Conservation (phyloP, 92 coral and sea anemone species). For the Ricordea florida region DNA sequence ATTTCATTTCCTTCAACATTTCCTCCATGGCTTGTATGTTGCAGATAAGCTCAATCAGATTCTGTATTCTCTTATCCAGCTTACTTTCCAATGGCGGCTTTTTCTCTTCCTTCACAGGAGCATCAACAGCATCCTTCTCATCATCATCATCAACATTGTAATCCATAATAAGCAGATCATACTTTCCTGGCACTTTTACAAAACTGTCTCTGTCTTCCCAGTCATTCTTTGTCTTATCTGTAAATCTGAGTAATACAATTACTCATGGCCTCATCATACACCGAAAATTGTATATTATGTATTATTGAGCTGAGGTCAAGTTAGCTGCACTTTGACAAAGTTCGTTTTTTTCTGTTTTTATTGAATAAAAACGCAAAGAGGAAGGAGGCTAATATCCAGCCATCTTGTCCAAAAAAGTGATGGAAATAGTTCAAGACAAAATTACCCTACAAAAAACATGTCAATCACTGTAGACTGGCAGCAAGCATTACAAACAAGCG, state of each 20-base stretch:
- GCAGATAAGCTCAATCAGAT: constrained; percentile 85
- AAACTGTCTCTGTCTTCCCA: constrained; percentile 86
- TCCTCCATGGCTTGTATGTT: constrained; percentile 96
- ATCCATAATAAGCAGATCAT: constrained; percentile 91
- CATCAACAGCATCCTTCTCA: constrained; percentile 79
- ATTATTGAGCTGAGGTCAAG: no score
- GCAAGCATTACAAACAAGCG: no score
- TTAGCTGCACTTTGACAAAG: no score
- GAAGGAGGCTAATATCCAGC: no score
- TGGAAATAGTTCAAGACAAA: no score
- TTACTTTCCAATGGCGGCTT: constrained; percentile 70
- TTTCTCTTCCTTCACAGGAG: constrained; percentile 82
- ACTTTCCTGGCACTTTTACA: constrained; percentile 86
- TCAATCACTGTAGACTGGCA: no score
- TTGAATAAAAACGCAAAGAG: no score
- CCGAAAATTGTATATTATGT: not conserved
- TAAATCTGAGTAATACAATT: constrained; percentile 48
- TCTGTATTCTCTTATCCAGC: constrained; percentile 81
- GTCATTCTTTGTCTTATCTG: constrained; percentile 85
- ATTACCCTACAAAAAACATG: no score
- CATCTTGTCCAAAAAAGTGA: no score
- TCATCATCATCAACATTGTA: constrained; percentile 85
- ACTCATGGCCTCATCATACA: not conserved
- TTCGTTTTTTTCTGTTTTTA: no score
- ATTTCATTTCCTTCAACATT: constrained; percentile 94